Evolutionary conservation across 2,888 invertebrate species (phyloP).

Genomic region (Hipparchia sbordonii): DNA sequence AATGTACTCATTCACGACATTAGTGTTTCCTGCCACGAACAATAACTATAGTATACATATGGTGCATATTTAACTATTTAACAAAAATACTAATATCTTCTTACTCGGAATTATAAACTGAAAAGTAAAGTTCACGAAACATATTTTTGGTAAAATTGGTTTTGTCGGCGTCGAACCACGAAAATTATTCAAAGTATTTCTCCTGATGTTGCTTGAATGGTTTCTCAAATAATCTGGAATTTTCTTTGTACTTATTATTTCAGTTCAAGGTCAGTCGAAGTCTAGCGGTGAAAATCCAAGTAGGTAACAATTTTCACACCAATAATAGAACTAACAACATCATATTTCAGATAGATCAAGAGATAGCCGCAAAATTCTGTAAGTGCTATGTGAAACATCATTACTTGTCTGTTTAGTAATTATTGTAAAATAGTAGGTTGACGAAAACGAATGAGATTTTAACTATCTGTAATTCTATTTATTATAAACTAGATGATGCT

Average conservation of each 20-base stretch:
- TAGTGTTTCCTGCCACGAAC: too few species aligned
- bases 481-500: too few species aligned
- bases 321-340: conserved; percentile 1
- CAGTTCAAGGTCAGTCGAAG: background rate
- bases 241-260: background rate
- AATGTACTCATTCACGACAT: too few species aligned
- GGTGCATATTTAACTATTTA: too few species aligned
- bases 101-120: too few species aligned
- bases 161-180: background rate
- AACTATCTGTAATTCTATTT: too few species aligned
- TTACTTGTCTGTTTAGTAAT: too few species aligned
- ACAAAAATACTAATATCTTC: too few species aligned
- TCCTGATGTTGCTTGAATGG: background rate
- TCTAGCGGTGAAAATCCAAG: background rate
- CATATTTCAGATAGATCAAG: background rate
- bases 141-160: conserved; percentile 2
- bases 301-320: background rate
- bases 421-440: too few species aligned
- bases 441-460: too few species aligned
- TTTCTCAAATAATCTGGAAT: background rate
- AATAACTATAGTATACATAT: too few species aligned
- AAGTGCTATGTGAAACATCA: too few species aligned
- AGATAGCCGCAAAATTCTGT: background rate
- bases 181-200: background rate
- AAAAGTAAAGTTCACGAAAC: background rate